Base-by-base conservation (phyloP, 1,140 invertebrate genomes). In the Camponotus floridanus region DNA sequence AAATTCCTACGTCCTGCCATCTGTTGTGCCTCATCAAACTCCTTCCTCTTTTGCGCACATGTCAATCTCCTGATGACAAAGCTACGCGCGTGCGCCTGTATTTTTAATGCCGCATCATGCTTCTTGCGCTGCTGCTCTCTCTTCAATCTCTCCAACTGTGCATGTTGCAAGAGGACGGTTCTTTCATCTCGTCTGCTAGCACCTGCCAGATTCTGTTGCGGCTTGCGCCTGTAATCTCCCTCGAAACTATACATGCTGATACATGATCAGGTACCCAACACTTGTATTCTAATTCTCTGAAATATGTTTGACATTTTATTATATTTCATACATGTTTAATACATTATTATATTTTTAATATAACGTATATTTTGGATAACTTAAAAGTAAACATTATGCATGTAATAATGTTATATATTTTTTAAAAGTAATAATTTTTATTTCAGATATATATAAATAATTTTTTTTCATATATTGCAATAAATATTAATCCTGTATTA, bases 151-250 rank as follows among this genome's bases (percentile, higher is more conserved):
- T 99, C 98, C 91, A 97, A 95, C 89, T 98, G 98, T 48, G 97
- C 97, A 94, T 97, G 96, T 70, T 97, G 96, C 73, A 99, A 95
- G 26, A 99, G 95, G 80, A 97, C 96, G 90, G 98, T 97, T 91
- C 97, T 97, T 48, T 96, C 97, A 95, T 96, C 96, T 95, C 96
- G 97, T 95, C 94, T 97, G 94, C 98, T 98, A 6, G 98, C 97
- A 61, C 99, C 99, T 65, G 98, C 97, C 88, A 99, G 96, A 95
- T 98, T 98, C 95, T 99, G 98, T 87, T 98, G 96, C 0, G 99
- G 99, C 93, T 97, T 97, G 65, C 97, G 96, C 85, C 98, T 96
- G 94, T 98, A 98, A 92, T 99, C 97, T 67, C 99, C 99, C 93
- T 99, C 98, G 94, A 99, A 99, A 93, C 97, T 98, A 94, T 98